Percentiles rank a stretch among this genome's conserved stretches.
These are phyloP conservation scores for Acinonyx jubatus DNA, from an alignment of 2,113 vertebrate species.

Conservation along the genomic window DNA sequence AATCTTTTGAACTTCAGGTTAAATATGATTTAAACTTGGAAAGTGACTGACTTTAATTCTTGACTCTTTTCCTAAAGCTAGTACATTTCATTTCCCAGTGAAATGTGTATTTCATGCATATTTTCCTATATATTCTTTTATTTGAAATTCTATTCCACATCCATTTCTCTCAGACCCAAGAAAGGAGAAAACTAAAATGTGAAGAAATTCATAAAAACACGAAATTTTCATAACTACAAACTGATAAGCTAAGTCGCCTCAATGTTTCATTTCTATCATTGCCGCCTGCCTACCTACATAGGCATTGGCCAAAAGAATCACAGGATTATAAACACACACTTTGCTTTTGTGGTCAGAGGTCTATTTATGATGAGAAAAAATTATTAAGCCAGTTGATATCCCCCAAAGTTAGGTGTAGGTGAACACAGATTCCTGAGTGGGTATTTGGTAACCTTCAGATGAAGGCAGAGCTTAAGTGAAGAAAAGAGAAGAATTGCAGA, in stretches of 20 bases:
- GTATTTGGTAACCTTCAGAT: background rate
- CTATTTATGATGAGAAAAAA: background rate
- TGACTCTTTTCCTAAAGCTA: background rate
- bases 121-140: background rate
- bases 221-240: background rate
- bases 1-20: background rate
- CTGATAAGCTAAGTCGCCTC: background rate
- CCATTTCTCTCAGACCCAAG: background rate
- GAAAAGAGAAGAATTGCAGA: background rate
- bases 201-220: background rate
- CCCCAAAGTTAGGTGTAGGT: background rate
- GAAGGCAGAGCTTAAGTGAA: background rate
- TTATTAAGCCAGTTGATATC: background rate
- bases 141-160: background rate
- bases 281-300: background rate
- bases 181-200: background rate
- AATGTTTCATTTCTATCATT: background rate
- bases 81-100: background rate
- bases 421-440: background rate
- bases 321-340: background rate
- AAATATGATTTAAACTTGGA: background rate
- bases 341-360: background rate
- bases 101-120: background rate
- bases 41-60: background rate
- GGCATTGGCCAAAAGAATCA: background rate